These are phyloP conservation scores for Castor canadensis DNA, from an alignment of 2,113 vertebrate species.

Conservation along the genomic window DNA sequence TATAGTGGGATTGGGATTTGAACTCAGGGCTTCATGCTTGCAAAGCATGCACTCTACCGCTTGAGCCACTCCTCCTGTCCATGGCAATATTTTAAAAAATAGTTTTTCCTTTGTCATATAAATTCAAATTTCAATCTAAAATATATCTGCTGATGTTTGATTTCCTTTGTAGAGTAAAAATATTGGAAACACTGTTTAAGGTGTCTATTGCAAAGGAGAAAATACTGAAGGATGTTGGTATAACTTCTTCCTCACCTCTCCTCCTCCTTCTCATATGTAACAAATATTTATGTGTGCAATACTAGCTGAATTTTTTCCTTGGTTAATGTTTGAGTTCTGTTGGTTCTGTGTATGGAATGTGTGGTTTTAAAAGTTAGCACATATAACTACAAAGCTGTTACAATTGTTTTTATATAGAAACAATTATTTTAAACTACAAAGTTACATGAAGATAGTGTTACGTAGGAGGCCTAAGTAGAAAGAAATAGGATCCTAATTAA, in stretches of 20 bases:
- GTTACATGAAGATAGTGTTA: slow-evolving; percentile 55
- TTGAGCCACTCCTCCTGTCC: no score
- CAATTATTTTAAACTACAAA: slow-evolving; percentile 63
- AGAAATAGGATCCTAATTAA: slow-evolving; percentile 59
- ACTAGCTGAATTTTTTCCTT: background rate
- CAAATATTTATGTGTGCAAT: background rate
- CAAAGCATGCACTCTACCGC: no score
- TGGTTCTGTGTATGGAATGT: background rate
- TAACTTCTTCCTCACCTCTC: background rate
- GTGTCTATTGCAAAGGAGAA: background rate
- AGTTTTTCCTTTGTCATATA: background rate
- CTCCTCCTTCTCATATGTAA: background rate
- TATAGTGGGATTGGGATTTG: no score
- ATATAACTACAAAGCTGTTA: slow-evolving; percentile 63
- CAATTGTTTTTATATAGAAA: slow-evolving; percentile 67
- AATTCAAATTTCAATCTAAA: background rate
- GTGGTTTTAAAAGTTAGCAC: slow-evolving; percentile 34
- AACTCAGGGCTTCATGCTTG: no score
- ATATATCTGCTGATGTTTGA: background rate
- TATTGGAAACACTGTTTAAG: background rate
- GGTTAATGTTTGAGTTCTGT: slow-evolving; percentile 37
- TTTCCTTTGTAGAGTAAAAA: background rate
- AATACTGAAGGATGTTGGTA: background rate
- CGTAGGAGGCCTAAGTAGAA: slow-evolving; percentile 56
- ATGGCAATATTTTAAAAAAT: background rate